Conservation (phyloP, 2,113 vertebrate genomes). For the Tupaia tana region DNA sequence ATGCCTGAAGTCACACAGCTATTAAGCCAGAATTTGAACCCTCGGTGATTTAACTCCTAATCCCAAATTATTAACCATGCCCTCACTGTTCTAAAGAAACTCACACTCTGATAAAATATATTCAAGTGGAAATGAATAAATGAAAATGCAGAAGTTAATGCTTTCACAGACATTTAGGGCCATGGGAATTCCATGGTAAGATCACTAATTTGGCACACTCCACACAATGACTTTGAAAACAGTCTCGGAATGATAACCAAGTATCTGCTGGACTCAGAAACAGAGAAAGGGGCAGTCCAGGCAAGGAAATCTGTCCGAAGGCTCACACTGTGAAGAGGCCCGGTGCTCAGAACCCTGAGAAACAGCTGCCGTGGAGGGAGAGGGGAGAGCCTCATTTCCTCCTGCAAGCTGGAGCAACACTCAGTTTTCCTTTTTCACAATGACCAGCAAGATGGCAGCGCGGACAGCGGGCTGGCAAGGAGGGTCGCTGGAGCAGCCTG, state of each 20-base stretch:
- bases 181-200: background rate
- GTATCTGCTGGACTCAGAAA: background rate
- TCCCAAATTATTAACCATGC: background rate
- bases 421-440: background rate
- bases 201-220: background rate
- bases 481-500: background rate
- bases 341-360: slow-evolving; percentile 34
- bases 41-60: background rate
- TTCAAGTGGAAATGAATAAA: background rate
- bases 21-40: background rate
- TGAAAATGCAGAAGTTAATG: background rate
- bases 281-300: background rate
- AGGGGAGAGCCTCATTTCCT: background rate
- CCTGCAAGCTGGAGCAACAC: slow-evolving; percentile 1
- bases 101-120: background rate
- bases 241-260: background rate
- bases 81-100: background rate
- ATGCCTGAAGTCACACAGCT: background rate
- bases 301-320: background rate
- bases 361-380: background rate
- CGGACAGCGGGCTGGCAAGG: background rate
- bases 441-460: background rate
- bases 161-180: background rate
- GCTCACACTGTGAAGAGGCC: background rate
- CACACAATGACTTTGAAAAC: slow-evolving; percentile 24